Evolutionary conservation across 2,888 invertebrate genomes (phyloP).

Genomic region (Branchellion lobata): DNA sequence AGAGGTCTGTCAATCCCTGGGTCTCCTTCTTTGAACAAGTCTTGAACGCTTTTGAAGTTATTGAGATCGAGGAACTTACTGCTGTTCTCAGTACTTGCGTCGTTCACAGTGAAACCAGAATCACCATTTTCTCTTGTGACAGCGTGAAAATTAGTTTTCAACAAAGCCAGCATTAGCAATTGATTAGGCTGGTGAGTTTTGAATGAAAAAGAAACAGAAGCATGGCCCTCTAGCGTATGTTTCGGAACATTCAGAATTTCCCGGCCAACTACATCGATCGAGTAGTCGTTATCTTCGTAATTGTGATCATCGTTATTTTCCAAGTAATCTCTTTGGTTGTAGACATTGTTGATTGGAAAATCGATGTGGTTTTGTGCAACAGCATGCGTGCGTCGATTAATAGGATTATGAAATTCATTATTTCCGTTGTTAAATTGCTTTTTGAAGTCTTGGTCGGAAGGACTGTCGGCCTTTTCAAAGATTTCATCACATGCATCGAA

Average conservation of each 20-base stretch:
- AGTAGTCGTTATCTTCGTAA: background rate
- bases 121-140: too few species aligned
- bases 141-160: too few species aligned
- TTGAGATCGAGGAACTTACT: too few species aligned
- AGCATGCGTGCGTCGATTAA: background rate
- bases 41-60: too few species aligned
- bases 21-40: too few species aligned
- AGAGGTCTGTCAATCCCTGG: background rate
- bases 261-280: slow-evolving; percentile 8
- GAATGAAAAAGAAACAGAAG: slow-evolving; percentile 22
- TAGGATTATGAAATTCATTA: background rate
- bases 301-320: background rate
- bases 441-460: too few species aligned
- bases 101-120: too few species aligned
- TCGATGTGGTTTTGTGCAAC: background rate
- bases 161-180: background rate
- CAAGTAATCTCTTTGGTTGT: background rate
- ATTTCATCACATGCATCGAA: background rate
- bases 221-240: slow-evolving; percentile 27
- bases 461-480: background rate
- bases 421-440: background rate
- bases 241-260: background rate
- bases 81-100: too few species aligned
- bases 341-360: background rate
- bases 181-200: background rate